Conservation (phyloP, 2,888 invertebrate species). For the Nemotelus nigrinus region DNA sequence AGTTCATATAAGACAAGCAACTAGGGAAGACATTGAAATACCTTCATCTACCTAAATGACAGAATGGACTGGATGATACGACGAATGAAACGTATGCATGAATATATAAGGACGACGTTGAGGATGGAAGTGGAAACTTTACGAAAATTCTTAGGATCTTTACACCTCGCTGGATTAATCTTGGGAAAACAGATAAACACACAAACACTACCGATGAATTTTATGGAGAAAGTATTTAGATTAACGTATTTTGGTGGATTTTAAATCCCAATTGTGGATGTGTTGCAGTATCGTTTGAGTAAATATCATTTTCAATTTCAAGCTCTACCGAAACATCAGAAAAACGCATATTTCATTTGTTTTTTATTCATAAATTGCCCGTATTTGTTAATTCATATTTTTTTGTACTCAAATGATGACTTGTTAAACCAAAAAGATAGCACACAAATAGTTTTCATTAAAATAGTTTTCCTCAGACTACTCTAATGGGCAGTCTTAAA, state of each 20-base stretch:
- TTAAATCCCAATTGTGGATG: not conserved
- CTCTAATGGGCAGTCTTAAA: too few relatives aligned
- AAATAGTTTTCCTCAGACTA: too few relatives aligned
- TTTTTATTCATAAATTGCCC: too few relatives aligned
- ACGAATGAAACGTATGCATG: not conserved
- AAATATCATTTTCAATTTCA: too few relatives aligned
- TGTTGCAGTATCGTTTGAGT: too few relatives aligned
- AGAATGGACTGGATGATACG: not conserved
- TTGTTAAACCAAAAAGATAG: too few relatives aligned
- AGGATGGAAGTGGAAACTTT: not conserved
- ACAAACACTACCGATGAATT: not conserved
- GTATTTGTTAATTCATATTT: too few relatives aligned
- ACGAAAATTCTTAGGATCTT: constrained; percentile 12
- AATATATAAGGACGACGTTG: not conserved
- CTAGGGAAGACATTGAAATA: not conserved
- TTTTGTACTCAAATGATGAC: too few relatives aligned
- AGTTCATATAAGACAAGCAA: not conserved
- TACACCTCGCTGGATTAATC: constrained; percentile 13
- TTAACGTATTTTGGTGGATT: not conserved
- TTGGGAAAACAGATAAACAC: constrained; percentile 1
- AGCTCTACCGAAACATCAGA: too few relatives aligned
- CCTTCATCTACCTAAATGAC: not conserved
- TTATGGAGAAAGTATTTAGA: constrained; percentile 2
- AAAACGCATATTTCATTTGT: too few relatives aligned
- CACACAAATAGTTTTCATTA: too few relatives aligned